Evolutionary conservation across 2,113 vertebrate species (phyloP).

Genomic region (Ictidomys tridecemlineatus): DNA sequence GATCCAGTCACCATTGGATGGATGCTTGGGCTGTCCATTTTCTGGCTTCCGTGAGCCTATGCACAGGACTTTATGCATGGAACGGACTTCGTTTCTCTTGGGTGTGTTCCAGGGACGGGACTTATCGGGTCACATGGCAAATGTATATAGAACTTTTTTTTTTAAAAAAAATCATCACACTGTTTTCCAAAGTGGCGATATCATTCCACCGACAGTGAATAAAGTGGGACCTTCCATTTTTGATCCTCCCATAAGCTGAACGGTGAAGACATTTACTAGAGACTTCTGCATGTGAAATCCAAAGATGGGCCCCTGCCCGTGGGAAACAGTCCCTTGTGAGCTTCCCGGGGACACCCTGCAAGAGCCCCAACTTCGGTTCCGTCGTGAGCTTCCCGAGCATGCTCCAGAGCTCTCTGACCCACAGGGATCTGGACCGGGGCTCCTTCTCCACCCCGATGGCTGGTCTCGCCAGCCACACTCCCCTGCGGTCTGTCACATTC

Average conservation of each 20-base stretch:
- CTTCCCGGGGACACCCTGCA: background rate
- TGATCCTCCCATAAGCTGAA: background rate
- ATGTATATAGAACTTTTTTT: background rate
- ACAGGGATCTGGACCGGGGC: accelerated
- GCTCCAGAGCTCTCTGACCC: background rate
- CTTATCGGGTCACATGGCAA: slow-evolving; percentile 22
- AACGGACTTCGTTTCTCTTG: background rate
- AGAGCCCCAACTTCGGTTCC: background rate
- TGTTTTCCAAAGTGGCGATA: background rate
- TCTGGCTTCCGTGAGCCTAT: background rate
- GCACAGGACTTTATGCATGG: background rate
- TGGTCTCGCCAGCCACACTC: background rate
- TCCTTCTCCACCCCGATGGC: accelerated
- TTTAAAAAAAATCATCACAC: background rate
- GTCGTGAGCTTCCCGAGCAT: background rate
- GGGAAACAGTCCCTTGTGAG: background rate
- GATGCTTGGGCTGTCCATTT: background rate
- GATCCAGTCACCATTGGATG: background rate
- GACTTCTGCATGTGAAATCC: background rate
- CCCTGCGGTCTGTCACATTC: background rate
- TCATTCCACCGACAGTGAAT: background rate
- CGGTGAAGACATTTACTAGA: background rate
- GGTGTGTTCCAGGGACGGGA: background rate
- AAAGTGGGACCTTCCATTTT: background rate
- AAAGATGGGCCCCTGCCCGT: background rate